Conservation (phyloP, 2,888 invertebrate species). For the Platycheirus albimanus region DNA sequence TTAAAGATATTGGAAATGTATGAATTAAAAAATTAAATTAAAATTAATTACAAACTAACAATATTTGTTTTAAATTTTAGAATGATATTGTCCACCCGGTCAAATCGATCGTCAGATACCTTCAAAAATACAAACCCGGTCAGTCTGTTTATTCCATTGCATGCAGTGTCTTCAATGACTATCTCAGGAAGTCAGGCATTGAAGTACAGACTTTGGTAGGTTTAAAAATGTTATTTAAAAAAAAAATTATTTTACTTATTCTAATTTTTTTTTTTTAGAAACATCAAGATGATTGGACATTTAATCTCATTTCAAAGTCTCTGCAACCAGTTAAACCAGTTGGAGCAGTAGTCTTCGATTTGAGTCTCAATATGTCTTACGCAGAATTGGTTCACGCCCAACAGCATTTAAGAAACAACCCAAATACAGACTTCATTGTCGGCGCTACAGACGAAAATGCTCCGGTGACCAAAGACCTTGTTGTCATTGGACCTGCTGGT, state of each 20-base stretch:
- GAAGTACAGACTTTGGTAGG: slow-evolving; percentile 80
- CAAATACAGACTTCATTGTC: slow-evolving; percentile 76
- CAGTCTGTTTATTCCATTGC: slow-evolving; percentile 82
- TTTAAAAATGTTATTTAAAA: slow-evolving; percentile 33
- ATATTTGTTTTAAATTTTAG: slow-evolving; percentile 70
- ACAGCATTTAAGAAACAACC: slow-evolving; percentile 81
- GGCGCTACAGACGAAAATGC: slow-evolving; percentile 77
- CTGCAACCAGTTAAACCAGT: slow-evolving; percentile 77
- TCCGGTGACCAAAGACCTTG: slow-evolving; percentile 75
- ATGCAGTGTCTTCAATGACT: slow-evolving; percentile 78
- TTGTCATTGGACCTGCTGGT: slow-evolving; percentile 76
- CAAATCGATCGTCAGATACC: slow-evolving; percentile 82
- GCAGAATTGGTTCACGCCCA: slow-evolving; percentile 82
- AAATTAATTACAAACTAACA: not conserved
- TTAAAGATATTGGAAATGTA: slow-evolving; percentile 71
- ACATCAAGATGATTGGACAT: slow-evolving; percentile 74
- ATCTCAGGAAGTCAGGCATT: slow-evolving; percentile 82
- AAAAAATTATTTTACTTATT: too few species aligned
- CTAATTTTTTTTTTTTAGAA: slow-evolving; percentile 55
- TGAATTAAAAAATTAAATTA: not conserved
- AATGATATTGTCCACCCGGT: slow-evolving; percentile 83
- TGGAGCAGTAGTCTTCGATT: slow-evolving; percentile 83
- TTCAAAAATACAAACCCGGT: slow-evolving; percentile 82
- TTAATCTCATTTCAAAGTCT: slow-evolving; percentile 67
- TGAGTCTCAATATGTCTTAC: slow-evolving; percentile 82